phyloP scores from a whole-genome alignment of 2,113 vertebrate species.

The Lepus timidus region DNA sequence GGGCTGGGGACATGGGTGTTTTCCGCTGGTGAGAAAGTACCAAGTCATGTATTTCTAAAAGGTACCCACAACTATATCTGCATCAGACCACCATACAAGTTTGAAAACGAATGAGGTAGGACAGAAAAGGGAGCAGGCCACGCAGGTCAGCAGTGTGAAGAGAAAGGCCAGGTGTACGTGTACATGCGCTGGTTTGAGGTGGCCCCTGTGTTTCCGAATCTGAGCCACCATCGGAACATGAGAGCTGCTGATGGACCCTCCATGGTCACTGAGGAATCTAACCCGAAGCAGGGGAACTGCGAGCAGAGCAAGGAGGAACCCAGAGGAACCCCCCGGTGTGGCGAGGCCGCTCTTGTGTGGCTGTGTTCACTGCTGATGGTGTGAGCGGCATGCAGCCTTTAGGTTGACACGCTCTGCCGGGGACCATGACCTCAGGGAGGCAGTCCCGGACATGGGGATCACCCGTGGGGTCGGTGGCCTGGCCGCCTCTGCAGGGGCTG shows the following conservation, averaged over 20 bases:
- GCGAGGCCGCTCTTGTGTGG: not conserved
- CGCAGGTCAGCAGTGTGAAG: not conserved
- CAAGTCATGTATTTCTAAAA: not conserved
- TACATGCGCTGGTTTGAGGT: not conserved
- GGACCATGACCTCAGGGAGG: not conserved
- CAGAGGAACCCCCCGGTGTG: not conserved
- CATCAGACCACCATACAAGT: not conserved
- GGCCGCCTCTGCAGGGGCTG: slow-evolving; percentile 32
- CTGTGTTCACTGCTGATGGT: fast-evolving
- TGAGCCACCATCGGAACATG: not conserved
- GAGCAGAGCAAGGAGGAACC: not conserved
- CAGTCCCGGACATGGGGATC: not conserved
- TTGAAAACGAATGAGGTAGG: not conserved
- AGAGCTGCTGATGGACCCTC: not conserved
- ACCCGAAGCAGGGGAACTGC: not conserved
- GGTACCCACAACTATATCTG: not conserved
- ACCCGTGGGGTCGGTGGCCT: not conserved
- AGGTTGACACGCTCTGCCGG: not conserved
- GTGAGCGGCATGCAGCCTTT: fast-evolving
- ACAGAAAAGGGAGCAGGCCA: not conserved
- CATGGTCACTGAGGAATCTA: not conserved
- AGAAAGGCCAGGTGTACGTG: not conserved
- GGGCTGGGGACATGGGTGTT: not conserved
- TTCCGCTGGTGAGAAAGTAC: not conserved
- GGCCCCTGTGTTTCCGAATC: not conserved